Conservation (phyloP, 2,888 invertebrate species). For the Microplitis manilae region DNA sequence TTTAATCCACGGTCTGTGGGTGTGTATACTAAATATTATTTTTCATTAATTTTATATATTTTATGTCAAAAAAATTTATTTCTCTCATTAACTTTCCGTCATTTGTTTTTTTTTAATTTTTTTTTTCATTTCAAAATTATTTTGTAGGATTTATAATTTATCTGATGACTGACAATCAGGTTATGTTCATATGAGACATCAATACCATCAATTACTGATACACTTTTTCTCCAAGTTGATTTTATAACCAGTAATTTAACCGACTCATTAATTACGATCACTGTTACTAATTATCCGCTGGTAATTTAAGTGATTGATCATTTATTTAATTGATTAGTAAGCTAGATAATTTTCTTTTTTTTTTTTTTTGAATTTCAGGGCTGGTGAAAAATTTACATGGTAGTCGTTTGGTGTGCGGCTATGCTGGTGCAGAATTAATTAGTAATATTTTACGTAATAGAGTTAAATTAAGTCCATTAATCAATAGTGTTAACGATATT, state of each 20-base stretch:
- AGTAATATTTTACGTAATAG: conserved; percentile 63
- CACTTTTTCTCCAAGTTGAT: too few relatives aligned
- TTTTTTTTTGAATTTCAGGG: conserved; percentile 55
- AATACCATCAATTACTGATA: not conserved
- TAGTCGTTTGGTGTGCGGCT: conserved; percentile 62
- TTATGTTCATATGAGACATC: not conserved
- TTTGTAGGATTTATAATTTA: not conserved
- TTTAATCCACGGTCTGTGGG: conserved; percentile 23
- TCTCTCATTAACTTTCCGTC: not conserved
- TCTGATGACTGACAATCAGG: not conserved
- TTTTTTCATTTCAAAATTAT: not conserved
- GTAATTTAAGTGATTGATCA: not conserved
- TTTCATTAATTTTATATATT: not conserved
- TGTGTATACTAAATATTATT: conserved; percentile 26
- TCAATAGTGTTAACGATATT: conserved; percentile 54
- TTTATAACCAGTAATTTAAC: too few relatives aligned
- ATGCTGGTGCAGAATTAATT: conserved; percentile 57
- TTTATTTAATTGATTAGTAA: not conserved
- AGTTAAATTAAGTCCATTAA: conserved; percentile 54
- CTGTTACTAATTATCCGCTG: too few relatives aligned
- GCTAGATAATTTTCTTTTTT: not conserved
- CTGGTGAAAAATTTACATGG: conserved; percentile 64
- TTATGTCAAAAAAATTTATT: not conserved
- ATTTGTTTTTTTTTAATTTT: not conserved
- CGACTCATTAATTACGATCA: too few relatives aligned